phyloP scores from a whole-genome alignment of 2,113 vertebrate genomes.

The Rhea pennata region DNA sequence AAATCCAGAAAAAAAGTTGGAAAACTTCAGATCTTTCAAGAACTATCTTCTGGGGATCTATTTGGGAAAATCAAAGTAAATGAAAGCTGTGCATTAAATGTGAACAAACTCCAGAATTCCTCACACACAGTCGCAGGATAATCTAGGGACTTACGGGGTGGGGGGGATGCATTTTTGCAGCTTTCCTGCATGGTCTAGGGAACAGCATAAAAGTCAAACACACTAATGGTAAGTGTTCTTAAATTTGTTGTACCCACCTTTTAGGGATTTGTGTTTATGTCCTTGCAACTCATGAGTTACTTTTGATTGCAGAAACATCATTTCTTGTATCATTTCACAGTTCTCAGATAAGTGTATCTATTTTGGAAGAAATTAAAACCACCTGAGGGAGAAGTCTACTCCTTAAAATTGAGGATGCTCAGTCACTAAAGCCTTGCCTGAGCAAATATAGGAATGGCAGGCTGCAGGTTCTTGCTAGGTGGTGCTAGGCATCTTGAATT shows the following conservation, averaged over 20 bases:
- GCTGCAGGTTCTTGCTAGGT: background rate
- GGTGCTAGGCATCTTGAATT: background rate
- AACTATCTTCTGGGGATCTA: background rate
- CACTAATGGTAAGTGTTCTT: background rate
- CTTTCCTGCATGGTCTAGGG: background rate
- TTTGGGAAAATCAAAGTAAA: background rate
- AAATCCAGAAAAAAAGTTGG: background rate
- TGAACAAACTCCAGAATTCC: background rate
- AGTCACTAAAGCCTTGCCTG: background rate
- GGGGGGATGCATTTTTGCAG: background rate
- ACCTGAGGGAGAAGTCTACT: background rate
- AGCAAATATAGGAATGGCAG: background rate
- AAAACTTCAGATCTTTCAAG: background rate
- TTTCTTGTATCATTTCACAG: background rate
- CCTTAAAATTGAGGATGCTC: background rate
- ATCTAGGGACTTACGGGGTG: background rate
- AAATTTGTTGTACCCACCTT: no score
- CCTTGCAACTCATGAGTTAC: background rate
- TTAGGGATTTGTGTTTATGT: background rate
- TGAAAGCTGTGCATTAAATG: background rate
- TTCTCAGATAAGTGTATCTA: background rate
- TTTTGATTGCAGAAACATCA: background rate
- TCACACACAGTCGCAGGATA: background rate
- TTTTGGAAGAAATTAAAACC: background rate
- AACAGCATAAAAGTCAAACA: no score